phyloP scores from a whole-genome alignment of 2,113 vertebrate genomes.

The Mugil cephalus region DNA sequence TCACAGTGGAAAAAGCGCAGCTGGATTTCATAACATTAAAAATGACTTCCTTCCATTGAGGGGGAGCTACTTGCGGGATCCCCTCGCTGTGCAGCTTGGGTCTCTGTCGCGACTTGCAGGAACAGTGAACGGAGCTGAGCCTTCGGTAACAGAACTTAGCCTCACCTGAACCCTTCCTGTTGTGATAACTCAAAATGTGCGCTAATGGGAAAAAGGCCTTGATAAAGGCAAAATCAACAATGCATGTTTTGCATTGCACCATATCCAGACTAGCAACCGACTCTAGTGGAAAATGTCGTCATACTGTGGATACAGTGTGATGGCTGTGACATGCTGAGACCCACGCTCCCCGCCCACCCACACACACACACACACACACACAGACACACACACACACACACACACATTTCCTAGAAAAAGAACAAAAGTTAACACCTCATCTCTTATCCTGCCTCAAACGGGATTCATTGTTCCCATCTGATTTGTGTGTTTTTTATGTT shows the following conservation, averaged over 20 bases:
- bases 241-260: neutral
- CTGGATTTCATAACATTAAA: neutral
- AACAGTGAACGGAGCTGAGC: too few relatives aligned
- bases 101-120: too few relatives aligned
- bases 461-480: constrained; percentile 76
- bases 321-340: constrained; percentile 23
- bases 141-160: too few relatives aligned
- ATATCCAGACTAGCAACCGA: neutral
- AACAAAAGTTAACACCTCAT: constrained; percentile 39
- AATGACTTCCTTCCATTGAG: too few relatives aligned
- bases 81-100: too few relatives aligned
- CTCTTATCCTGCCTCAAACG: constrained; percentile 55
- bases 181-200: too few relatives aligned
- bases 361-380: too few relatives aligned
- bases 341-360: too few relatives aligned
- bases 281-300: neutral
- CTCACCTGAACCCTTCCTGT: too few relatives aligned
- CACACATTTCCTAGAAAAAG: neutral
- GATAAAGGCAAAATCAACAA: neutral
- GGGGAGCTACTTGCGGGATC: too few relatives aligned
- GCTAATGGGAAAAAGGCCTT: neutral
- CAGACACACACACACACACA: too few relatives aligned
- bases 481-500: constrained; percentile 83
- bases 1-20: neutral
- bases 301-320: constrained; percentile 23